phyloP scores from a whole-genome alignment of 2,888 invertebrate genomes.

The Drosophila gaucha region DNA sequence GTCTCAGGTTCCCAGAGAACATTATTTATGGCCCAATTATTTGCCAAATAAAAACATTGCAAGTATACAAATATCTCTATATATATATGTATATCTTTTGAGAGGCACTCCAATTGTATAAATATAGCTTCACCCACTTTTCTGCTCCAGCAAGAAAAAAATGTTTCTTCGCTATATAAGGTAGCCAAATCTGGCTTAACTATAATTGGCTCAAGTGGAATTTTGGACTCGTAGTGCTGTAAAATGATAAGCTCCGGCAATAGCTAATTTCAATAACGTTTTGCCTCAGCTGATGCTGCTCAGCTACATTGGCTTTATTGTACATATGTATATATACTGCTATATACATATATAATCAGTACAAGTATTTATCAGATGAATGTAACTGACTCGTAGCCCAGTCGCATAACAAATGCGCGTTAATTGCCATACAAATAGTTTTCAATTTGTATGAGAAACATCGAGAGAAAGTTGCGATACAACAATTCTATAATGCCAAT shows the following conservation, averaged over 20 bases:
- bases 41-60: neutral
- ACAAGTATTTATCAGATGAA: constrained; percentile 11
- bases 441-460: neutral
- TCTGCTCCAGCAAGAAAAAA: neutral
- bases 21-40: constrained; percentile 10
- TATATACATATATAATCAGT: neutral
- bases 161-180: too few species aligned
- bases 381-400: constrained; percentile 1
- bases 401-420: constrained; percentile 33
- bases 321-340: neutral
- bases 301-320: constrained; percentile 6
- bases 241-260: constrained; percentile 12
- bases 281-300: constrained; percentile 4
- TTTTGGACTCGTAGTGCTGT: neutral
- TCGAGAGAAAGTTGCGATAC: constrained; percentile 7
- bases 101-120: constrained; percentile 2
- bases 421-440: constrained; percentile 48
- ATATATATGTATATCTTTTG: constrained; percentile 3
- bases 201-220: neutral
- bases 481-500: neutral
- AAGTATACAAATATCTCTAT: neutral
- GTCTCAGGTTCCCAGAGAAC: constrained; percentile 2
- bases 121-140: neutral
- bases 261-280: constrained; percentile 1
- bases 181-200: too few species aligned